phyloP scores from a whole-genome alignment of 2,797 vertebrate species.

The Anguilla pacifica region DNA sequence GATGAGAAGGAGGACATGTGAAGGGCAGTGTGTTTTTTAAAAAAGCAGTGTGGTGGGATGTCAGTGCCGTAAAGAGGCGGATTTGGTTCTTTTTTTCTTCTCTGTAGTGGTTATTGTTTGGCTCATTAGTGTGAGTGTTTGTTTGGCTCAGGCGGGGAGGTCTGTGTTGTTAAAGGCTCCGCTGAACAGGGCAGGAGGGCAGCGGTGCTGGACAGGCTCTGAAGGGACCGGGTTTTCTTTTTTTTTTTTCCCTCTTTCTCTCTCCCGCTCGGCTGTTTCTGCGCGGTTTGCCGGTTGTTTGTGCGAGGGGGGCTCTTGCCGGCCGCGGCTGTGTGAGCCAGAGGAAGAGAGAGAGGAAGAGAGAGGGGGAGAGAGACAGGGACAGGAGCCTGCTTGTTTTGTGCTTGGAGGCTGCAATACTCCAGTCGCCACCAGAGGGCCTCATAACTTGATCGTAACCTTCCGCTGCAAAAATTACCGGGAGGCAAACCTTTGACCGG shows the following conservation, averaged over 20 bases:
- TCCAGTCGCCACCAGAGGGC: slow-evolving; percentile 93
- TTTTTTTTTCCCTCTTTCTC: not conserved
- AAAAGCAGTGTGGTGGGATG: not conserved
- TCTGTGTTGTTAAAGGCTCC: slow-evolving; percentile 1
- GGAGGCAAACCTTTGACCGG: slow-evolving; percentile 58
- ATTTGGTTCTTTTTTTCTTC: slow-evolving; percentile 26
- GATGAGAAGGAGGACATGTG: no score
- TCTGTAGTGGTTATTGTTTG: slow-evolving; percentile 17
- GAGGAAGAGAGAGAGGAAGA: not conserved
- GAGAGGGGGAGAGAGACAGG: not conserved
- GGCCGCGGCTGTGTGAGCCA: slow-evolving; percentile 46
- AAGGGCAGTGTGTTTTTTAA: not conserved
- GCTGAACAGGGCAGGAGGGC: slow-evolving; percentile 38
- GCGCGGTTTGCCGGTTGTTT: slow-evolving; percentile 23
- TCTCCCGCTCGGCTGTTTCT: slow-evolving; percentile 17
- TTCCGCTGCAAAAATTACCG: slow-evolving; percentile 48
- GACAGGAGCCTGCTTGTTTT: slow-evolving; percentile 4
- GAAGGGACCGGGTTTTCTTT: not conserved
- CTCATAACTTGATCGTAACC: slow-evolving; percentile 84
- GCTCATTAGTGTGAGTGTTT: slow-evolving; percentile 20
- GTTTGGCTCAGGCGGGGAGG: not conserved
- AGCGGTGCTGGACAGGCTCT: slow-evolving; percentile 5
- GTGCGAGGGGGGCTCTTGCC: slow-evolving; percentile 29
- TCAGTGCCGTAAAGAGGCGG: not conserved
- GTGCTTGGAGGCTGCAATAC: slow-evolving; percentile 53